Percentiles rank a stretch among this genome's conserved stretches.
Conservation (phyloP, 2,888 invertebrate genomes). For the Cheilosia scutellata region DNA sequence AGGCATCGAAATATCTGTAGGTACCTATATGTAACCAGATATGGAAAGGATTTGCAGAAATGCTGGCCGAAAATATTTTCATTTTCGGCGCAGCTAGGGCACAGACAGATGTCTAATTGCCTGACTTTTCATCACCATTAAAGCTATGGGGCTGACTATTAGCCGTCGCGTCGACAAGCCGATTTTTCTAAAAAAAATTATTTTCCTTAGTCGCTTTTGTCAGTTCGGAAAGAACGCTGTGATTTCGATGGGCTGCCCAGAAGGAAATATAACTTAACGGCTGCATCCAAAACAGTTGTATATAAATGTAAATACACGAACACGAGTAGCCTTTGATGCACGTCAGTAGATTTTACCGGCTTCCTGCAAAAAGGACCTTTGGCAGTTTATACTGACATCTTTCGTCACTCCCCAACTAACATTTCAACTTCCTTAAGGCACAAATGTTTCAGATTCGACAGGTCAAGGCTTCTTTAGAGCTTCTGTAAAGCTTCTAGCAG, state of each 20-base stretch:
- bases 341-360: slow-evolving; percentile 14
- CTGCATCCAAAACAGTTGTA: background rate
- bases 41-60: background rate
- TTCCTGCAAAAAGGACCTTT: slow-evolving; percentile 25
- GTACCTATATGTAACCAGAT: background rate
- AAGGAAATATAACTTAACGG: slow-evolving; percentile 9
- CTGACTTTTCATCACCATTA: slow-evolving; percentile 57
- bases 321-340: background rate
- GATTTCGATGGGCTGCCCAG: background rate
- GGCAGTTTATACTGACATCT: slow-evolving; percentile 25
- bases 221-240: slow-evolving; percentile 11
- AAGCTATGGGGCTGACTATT: no score
- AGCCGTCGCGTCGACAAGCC: no score
- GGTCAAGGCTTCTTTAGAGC: no score
- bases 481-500: no score
- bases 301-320: background rate
- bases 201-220: slow-evolving; percentile 32
- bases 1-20: background rate
- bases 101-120: slow-evolving; percentile 53
- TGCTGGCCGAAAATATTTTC: background rate
- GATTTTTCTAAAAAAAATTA: background rate
- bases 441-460: no score
- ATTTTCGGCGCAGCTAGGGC: slow-evolving; percentile 5
- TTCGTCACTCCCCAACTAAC: no score
- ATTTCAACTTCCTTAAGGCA: no score